phyloP scores from a whole-genome alignment of 1,140 invertebrate species.

The Cherax quadricarinatus region DNA sequence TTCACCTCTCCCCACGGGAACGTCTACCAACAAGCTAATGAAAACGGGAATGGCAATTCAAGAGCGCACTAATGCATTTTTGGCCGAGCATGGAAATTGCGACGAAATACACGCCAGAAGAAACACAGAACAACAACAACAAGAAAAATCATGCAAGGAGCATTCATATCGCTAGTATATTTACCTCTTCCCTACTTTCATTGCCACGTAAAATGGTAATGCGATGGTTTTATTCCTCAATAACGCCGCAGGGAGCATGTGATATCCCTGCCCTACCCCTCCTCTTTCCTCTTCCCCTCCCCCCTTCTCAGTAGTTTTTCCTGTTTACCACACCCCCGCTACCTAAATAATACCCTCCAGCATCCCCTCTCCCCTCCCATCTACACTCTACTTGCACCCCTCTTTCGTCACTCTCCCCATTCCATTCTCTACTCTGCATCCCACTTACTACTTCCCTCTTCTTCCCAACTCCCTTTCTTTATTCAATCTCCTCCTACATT shows the following conservation, averaged over 20 bases:
- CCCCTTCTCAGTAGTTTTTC: background rate
- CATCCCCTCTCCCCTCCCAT: no score
- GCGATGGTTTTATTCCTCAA: slow-evolving; percentile 39
- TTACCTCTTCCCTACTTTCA: slow-evolving; percentile 40
- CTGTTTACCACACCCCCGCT: no score
- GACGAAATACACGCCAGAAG: background rate
- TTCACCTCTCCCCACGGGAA: background rate
- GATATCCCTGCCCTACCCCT: background rate
- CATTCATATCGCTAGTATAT: slow-evolving; percentile 34
- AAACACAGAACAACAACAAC: background rate
- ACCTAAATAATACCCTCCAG: no score
- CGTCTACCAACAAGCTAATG: slow-evolving; percentile 19
- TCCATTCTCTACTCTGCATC: no score
- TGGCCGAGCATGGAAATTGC: slow-evolving; percentile 11
- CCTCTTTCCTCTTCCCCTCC: no score
- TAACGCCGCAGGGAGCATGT: slow-evolving; percentile 31
- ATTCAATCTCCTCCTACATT: no score
- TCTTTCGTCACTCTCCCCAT: no score
- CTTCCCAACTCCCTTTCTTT: no score
- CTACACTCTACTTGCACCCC: no score
- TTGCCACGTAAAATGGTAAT: slow-evolving; percentile 40
- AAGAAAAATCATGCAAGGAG: background rate
- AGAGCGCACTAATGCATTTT: slow-evolving; percentile 29
- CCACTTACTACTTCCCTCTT: no score
- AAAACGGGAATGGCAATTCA: slow-evolving; percentile 31